Evolutionary conservation across 1,140 invertebrate species (phyloP).

Genomic region (Camponotus pennsylvanicus): DNA sequence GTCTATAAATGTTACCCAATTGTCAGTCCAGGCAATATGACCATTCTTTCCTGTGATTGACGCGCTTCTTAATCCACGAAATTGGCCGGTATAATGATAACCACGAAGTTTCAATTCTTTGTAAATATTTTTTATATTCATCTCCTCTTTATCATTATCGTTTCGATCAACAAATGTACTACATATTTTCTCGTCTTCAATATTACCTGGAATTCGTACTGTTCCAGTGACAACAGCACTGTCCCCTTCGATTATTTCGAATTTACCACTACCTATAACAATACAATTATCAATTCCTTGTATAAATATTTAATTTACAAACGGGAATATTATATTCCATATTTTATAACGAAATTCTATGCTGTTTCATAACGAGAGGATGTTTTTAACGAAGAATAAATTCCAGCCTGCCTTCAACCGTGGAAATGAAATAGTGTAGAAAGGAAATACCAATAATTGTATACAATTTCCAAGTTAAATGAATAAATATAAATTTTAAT

Average conservation of each 20-base stretch:
- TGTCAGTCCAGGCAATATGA: slow-evolving; percentile 90
- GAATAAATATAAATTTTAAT: too few species aligned
- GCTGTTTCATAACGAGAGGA: too few species aligned
- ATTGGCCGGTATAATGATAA: slow-evolving; percentile 95
- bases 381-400: too few species aligned
- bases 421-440: too few species aligned
- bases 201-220: slow-evolving; percentile 87
- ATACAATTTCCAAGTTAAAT: too few species aligned
- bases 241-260: slow-evolving; percentile 91
- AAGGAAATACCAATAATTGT: too few species aligned
- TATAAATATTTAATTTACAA: background rate
- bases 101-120: slow-evolving; percentile 96
- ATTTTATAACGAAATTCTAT: too few species aligned
- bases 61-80: slow-evolving; percentile 88
- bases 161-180: slow-evolving; percentile 1
- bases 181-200: slow-evolving; percentile 76
- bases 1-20: slow-evolving; percentile 97
- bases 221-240: slow-evolving; percentile 92
- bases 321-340: background rate
- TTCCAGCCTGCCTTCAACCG: too few species aligned
- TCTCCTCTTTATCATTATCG: slow-evolving; percentile 71
- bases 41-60: slow-evolving; percentile 86
- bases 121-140: slow-evolving; percentile 93
- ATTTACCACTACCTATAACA: slow-evolving; percentile 77
- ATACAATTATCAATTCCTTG: background rate